phyloP scores from a whole-genome alignment of 2,888 invertebrate species.

The Malthinus flaveolus region DNA sequence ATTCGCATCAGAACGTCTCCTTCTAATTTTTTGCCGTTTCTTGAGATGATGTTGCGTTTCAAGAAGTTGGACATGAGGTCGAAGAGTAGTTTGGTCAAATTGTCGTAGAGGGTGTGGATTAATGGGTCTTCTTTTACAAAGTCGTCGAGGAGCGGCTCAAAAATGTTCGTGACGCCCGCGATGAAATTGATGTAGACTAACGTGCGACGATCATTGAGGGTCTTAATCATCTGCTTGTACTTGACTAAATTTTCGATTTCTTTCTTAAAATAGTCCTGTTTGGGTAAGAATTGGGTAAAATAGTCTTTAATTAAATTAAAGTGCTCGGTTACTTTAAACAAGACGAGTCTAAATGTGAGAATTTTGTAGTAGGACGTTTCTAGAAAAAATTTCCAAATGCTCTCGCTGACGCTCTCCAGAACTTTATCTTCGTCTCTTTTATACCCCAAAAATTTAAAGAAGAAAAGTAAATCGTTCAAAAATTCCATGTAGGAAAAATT shows the following conservation, averaged over 20 bases:
- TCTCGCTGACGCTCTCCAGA: constrained; percentile 4
- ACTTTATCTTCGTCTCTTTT: constrained; percentile 11
- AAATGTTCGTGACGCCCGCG: constrained; percentile 7
- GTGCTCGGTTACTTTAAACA: constrained; percentile 14
- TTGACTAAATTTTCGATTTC: constrained; percentile 16
- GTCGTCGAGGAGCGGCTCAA: constrained; percentile 13
- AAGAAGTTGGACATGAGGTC: constrained; percentile 22
- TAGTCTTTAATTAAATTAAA: constrained; percentile 16
- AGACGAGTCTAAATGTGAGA: constrained; percentile 10
- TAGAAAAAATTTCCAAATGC: constrained; percentile 11
- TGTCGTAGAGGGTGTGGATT: constrained; percentile 10
- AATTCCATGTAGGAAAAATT: constrained; percentile 19
- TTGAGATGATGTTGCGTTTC: constrained; percentile 12
- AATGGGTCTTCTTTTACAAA: constrained; percentile 10
- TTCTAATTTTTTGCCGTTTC: constrained; percentile 13
- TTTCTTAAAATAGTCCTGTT: constrained; percentile 17
- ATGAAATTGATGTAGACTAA: constrained; percentile 17
- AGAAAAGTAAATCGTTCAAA: constrained; percentile 15
- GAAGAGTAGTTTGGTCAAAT: constrained; percentile 11
- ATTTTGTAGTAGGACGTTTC: constrained; percentile 3
- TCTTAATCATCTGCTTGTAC: constrained; percentile 11
- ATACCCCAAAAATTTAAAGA: constrained; percentile 6
- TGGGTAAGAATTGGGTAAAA: constrained; percentile 13
- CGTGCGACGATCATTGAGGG: constrained; percentile 15
- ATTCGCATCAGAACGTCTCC: constrained; percentile 14